Conservation (phyloP, 2,797 vertebrate genomes). For the Gorsachius magnificus region DNA sequence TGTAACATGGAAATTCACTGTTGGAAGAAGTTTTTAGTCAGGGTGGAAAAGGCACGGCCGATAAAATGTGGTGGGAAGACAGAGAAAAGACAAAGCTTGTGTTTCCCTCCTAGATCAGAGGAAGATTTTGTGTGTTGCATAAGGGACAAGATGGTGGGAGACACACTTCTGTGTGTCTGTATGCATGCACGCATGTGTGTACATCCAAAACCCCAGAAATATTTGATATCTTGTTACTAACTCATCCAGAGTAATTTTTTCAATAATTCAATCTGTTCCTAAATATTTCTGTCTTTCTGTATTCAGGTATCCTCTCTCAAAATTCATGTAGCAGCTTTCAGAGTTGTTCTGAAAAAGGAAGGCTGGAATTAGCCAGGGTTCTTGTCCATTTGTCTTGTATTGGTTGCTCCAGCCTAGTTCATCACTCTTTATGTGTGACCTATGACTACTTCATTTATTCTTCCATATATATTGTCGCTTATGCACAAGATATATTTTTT, state of each 20-base stretch:
- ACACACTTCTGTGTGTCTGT: neutral
- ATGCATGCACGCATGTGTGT: neutral
- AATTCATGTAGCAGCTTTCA: neutral
- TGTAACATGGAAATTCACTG: neutral
- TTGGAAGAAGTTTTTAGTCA: neutral
- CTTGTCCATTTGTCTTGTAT: neutral
- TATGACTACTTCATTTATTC: neutral
- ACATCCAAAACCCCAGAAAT: neutral
- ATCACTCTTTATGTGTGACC: neutral
- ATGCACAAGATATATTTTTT: neutral
- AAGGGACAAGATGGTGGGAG: neutral
- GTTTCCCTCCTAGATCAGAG: neutral
- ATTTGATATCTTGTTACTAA: neutral
- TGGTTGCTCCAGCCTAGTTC: neutral
- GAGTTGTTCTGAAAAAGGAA: neutral
- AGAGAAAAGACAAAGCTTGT: neutral
- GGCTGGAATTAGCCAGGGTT: neutral
- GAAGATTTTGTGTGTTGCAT: neutral
- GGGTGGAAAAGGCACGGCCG: neutral
- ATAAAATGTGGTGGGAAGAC: neutral
- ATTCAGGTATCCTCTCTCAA: neutral
- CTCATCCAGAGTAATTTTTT: neutral
- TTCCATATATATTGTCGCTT: neutral
- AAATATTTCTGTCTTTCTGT: neutral
- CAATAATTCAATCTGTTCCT: neutral